Evolutionary conservation across 2,113 vertebrate genomes (phyloP), one percentile per base, ranked within the genome.

Genomic region (Perognathus longimembris): DNA sequence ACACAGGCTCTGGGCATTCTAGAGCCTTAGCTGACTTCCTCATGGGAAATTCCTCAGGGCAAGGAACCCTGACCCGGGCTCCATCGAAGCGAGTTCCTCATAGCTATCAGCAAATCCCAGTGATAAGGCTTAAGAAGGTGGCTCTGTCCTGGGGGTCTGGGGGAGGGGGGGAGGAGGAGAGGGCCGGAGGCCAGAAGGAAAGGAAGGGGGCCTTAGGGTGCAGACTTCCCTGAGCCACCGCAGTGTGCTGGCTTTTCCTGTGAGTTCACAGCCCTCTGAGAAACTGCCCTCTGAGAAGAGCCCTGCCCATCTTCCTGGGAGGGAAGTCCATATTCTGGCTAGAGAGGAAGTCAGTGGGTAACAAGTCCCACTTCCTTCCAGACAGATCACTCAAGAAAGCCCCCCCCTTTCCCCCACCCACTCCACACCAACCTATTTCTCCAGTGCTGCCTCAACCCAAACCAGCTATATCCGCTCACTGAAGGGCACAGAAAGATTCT

Each of bases 321-420:
- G 63, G 50, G 66, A 63, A 54, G 50, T 38, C 57, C 34, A 34
- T 11, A 6, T 71, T 80, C 42, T 40, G 30, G n/a, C 61, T 28
- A 42, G 34, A 78, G 64, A 69, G 78, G 71, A 89, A 82, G 78
- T 66, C 50, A 22, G 38, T 74, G 34, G 70, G 61, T 59, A 36
- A 84, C 36, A n/a, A 64, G 38, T 80, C 77, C 67, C 34, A 77
- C 87, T 81, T 94, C 83, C 83, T 83, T 40, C 22, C 8, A 61
- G 71, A 54, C 38, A 32, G 18, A 40, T 34, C 15, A 1, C 77
- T 80, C 5, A 30, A 38, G 71, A 70, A 61, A 22, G 11, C 67
- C 71, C 8, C n/a, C 34, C 32, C 15, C 6, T 24, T 10, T n/a
- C 18, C 12, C n/a, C 4, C 40, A 42, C 10, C 12, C 57, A 42